phyloP scores from a whole-genome alignment of 1,140 invertebrate genomes.

The Papilio machaon region DNA sequence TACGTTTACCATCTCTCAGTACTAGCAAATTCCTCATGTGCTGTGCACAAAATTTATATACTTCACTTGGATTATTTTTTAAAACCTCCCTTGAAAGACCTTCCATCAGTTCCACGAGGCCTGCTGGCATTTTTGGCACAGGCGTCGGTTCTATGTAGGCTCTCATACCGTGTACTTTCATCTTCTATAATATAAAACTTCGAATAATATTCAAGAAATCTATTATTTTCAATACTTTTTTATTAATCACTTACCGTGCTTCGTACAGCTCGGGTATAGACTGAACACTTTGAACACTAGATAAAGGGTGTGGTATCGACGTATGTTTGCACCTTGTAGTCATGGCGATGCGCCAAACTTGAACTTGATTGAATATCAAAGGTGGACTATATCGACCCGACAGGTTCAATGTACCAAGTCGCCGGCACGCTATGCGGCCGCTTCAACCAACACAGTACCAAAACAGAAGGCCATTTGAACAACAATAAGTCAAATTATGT shows the following conservation, averaged over 20 bases:
- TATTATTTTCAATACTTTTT: neutral
- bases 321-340: slow-evolving; percentile 38
- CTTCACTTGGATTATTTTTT: slow-evolving; percentile 75
- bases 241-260: slow-evolving; percentile 21
- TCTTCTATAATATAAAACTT: slow-evolving; percentile 47
- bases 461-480: slow-evolving; percentile 31
- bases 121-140: slow-evolving; percentile 78
- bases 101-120: slow-evolving; percentile 80
- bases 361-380: slow-evolving; percentile 31
- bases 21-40: slow-evolving; percentile 77
- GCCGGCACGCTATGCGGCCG: slow-evolving; percentile 2
- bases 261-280: slow-evolving; percentile 5
- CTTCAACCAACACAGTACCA: neutral
- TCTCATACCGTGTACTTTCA: slow-evolving; percentile 53
- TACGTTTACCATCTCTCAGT: slow-evolving; percentile 60
- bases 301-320: slow-evolving; percentile 32
- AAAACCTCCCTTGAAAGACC: slow-evolving; percentile 81
- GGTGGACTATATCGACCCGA: slow-evolving; percentile 17
- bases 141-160: slow-evolving; percentile 56
- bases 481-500: slow-evolving; percentile 36
- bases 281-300: slow-evolving; percentile 9
- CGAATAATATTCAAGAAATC: neutral
- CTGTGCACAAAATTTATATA: slow-evolving; percentile 77
- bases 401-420: slow-evolving; percentile 32
- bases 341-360: slow-evolving; percentile 42